A percentile compares a stretch with the other conserved stretches of the same genome.
These are phyloP conservation scores for Drosophila mayaguana DNA, from an alignment of 2,888 invertebrate species.

Conservation along the genomic window DNA sequence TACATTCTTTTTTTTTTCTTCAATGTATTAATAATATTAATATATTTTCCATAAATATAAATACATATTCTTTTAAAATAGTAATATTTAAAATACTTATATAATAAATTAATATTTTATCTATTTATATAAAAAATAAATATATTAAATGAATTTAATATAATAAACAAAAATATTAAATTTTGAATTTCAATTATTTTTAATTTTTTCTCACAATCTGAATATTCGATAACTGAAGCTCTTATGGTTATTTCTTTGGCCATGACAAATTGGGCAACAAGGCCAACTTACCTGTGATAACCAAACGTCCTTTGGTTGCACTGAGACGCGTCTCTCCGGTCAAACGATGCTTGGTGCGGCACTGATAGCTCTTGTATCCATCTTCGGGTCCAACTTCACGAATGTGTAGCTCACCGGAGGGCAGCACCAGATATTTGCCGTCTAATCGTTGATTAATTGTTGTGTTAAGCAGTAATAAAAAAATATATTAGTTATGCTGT, in stretches of 20 bases:
- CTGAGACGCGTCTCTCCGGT: conserved; percentile 97
- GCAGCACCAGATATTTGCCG: conserved; percentile 97
- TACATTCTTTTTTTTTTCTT: too few species aligned
- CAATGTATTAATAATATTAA: too few species aligned
- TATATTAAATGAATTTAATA: neutral
- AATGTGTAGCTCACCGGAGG: conserved; percentile 97
- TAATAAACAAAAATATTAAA: neutral
- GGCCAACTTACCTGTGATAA: conserved; percentile 95
- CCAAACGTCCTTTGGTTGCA: conserved; percentile 96
- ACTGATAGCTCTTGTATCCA: conserved; percentile 96
- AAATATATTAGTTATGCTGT: conserved; percentile 39
- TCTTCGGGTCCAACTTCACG: conserved; percentile 97
- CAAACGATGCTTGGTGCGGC: conserved; percentile 95
- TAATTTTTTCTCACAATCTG: too few species aligned
- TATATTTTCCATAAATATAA: too few species aligned
- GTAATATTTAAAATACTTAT: too few species aligned
- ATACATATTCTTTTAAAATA: neutral
- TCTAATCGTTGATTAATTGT: conserved; percentile 86
- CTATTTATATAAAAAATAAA: neutral
- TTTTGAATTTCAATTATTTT: neutral
- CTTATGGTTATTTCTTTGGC: too few species aligned
- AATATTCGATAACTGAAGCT: conserved; percentile 31
- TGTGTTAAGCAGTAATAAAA: conserved; percentile 9
- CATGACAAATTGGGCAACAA: conserved; percentile 58
- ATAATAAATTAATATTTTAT: too few species aligned